Evolutionary conservation across 1,140 invertebrate species (phyloP), one percentile per base, ranked within the genome.

Genomic region (Parasteatoda tepidariorum): DNA sequence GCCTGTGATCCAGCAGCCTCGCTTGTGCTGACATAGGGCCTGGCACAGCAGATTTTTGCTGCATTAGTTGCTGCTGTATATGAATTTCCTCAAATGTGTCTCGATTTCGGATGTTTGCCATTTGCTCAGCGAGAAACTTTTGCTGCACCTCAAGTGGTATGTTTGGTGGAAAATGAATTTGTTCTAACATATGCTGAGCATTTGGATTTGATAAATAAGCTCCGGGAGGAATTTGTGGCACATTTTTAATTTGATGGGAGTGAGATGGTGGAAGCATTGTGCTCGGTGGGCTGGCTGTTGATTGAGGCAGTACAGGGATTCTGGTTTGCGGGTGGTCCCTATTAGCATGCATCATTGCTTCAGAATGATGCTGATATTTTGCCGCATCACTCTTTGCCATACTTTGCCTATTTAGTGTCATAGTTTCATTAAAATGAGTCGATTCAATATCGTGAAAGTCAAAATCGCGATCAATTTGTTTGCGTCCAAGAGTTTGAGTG

Each of bases 1-100:
- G 79, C 38, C 79, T 62, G 34, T 83, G 67, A 33, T 83, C 79
- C 31, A 83, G 59, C 5, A 83, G 31, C 7, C 79, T n/a, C 13
- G 79, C 79, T 38, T 83, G 79, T 3, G 79, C 79, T 22, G 79
- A 83, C 79, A 83, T 83, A 11, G 70, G 67, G 2, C 70, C 79
- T 3, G 79, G 57, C 24, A 31, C 15, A 54, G 38, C 9, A 38
- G 33, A 5, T 64, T 48, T 64, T 2, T 55, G 28, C 18, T 55
- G 38, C n/a, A n/a, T 62, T 22, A 64, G 30, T 4, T 76, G 74
- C 26, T 76, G 74, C 2, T 64, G 74, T 26, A 64, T 11, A 24
- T 67, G 62, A 24, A 61, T 3, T 18, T 79, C 64, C 28, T 66
- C 62, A 24, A n/a, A 57, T 26, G 68, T 13, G 26, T 79, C 75